Evolutionary conservation across 2,888 invertebrate genomes (phyloP).

Genomic region (Cecidostiba fungosa): DNA sequence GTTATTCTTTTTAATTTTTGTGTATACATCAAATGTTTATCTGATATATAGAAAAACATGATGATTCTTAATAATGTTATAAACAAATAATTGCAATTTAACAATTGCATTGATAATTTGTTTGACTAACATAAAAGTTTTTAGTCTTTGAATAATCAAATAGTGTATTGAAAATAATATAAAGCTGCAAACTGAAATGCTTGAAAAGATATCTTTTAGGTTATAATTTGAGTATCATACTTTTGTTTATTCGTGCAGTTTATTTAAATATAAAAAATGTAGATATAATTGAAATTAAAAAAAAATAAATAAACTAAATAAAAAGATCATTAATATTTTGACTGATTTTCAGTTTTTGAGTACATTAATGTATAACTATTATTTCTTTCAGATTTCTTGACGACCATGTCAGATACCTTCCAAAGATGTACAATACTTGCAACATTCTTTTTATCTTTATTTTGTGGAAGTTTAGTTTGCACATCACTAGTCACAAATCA

Average conservation of each 20-base stretch:
- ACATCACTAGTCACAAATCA: constrained; percentile 92
- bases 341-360: not conserved
- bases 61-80: too few species aligned
- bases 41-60: too few species aligned
- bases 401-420: constrained; percentile 60
- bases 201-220: not conserved
- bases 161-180: not conserved
- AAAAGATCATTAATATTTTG: too few species aligned
- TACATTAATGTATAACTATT: constrained; percentile 5
- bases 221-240: not conserved
- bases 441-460: constrained; percentile 90
- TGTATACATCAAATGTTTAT: not conserved
- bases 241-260: not conserved
- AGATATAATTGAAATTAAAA: too few species aligned
- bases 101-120: not conserved
- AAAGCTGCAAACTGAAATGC: not conserved
- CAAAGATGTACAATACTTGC: constrained; percentile 75
- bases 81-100: not conserved
- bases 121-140: not conserved
- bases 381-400: constrained; percentile 13
- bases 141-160: not conserved
- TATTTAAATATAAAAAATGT: too few species aligned
- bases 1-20: not conserved
- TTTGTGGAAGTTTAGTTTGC: constrained; percentile 89
- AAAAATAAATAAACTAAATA: too few species aligned